Evolutionary conservation across 2,888 invertebrate species (phyloP).

Genomic region (Nomada ferruginata): DNA sequence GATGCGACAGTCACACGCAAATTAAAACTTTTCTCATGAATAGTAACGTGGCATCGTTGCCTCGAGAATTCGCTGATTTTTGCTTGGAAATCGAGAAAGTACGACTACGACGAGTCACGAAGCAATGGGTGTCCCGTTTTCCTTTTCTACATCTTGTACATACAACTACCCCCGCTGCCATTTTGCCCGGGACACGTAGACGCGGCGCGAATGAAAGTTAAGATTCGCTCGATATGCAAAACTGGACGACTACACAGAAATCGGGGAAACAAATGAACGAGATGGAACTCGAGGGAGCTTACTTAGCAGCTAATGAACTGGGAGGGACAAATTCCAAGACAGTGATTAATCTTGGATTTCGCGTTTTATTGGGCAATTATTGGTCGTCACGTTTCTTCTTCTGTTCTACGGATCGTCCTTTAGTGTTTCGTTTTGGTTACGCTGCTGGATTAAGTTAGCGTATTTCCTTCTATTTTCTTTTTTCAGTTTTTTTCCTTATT

Average conservation of each 20-base stretch:
- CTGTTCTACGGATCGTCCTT: too few species aligned
- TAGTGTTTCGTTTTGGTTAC: neutral
- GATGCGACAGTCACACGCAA: constrained; percentile 48
- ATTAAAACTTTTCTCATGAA: constrained; percentile 81
- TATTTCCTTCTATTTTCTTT: neutral
- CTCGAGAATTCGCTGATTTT: constrained; percentile 72
- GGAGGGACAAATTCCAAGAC: constrained; percentile 1
- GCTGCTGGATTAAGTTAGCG: neutral
- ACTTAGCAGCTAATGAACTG: constrained; percentile 20
- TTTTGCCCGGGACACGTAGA: constrained; percentile 18
- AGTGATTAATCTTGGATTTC: constrained; percentile 33
- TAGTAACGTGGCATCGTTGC: constrained; percentile 71
- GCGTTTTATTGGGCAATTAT: neutral
- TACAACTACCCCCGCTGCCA: neutral
- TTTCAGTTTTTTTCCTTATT: too few species aligned
- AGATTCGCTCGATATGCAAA: constrained; percentile 65
- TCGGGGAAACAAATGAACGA: constrained; percentile 17
- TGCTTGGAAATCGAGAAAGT: constrained; percentile 51
- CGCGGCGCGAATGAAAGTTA: constrained; percentile 48
- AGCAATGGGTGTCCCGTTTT: constrained; percentile 5
- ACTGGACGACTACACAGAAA: constrained; percentile 1
- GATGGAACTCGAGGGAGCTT: neutral
- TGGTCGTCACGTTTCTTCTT: neutral
- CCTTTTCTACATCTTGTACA: neutral
- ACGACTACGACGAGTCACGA: constrained; percentile 12